A percentile compares a stretch with the other conserved stretches of the same genome.
phyloP scores from a whole-genome alignment of 2,888 invertebrate genomes.

The Zygaena filipendulae region DNA sequence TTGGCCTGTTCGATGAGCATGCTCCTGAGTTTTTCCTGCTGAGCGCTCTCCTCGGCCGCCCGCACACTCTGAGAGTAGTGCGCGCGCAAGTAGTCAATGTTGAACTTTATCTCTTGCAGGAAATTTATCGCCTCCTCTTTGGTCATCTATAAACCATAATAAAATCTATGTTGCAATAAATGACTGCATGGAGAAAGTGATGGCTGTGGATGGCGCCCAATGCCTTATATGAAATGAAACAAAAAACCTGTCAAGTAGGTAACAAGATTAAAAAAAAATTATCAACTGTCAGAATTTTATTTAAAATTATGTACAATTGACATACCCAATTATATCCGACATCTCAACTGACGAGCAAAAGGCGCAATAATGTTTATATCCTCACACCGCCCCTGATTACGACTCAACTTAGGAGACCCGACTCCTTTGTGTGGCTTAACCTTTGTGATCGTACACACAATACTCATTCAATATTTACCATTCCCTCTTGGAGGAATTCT shows the following conservation, averaged over 20 bases:
- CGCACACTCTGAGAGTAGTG: slow-evolving; percentile 67
- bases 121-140: slow-evolving; percentile 80
- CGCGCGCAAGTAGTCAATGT: slow-evolving; percentile 76
- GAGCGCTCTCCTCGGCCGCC: slow-evolving; percentile 44
- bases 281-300: too few relatives aligned
- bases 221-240: slow-evolving; percentile 1
- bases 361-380: too few relatives aligned
- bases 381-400: too few relatives aligned
- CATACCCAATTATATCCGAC: too few relatives aligned
- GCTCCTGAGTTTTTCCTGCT: slow-evolving; percentile 49
- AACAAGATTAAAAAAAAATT: too few relatives aligned
- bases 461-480: too few relatives aligned
- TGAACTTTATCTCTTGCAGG: slow-evolving; percentile 79
- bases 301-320: too few relatives aligned
- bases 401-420: too few relatives aligned
- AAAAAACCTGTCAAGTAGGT: background rate
- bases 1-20: slow-evolving; percentile 51
- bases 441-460: too few relatives aligned
- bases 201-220: background rate
- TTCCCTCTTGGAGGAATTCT: slow-evolving; percentile 79
- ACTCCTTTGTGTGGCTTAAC: too few relatives aligned
- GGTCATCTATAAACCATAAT: slow-evolving; percentile 74
- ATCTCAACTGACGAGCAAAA: too few relatives aligned
- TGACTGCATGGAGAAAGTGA: background rate
- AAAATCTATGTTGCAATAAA: background rate